Base-by-base conservation (phyloP, 2,888 invertebrate species). In the Sarcophaga rosellei region DNA sequence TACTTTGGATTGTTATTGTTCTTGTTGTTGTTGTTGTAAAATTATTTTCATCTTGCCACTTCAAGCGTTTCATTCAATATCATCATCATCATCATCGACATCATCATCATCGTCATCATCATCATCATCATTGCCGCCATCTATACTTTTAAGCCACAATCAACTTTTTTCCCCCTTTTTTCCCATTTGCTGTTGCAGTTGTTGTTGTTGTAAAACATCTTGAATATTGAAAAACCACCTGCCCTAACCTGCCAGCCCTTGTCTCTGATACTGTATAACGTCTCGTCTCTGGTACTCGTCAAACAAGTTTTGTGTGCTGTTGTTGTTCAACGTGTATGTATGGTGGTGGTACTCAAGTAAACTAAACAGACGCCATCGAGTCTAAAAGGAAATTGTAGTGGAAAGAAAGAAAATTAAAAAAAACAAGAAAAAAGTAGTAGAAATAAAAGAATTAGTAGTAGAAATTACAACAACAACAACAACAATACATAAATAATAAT, bases 281-380 rank as follows among this genome's bases (percentile, higher is more conserved):
- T 35, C 35, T 35, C 35, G 35, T 35, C 35, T 35, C 35, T 35
- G 10, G 2, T 10, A 10, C 35, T 35, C 35, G 35, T 35, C 25
- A 69, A 23, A 59, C n/a, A 72, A 10, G 45, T 62, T n/a, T 12
- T 57, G n/a, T 44, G 5, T n/a, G n/a, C n/a, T n/a, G n/a, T 44
- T 10, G 4, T 35, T 35, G 35, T 10, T 35, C 35, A 2, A 35
- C 10, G 35, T 2, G 35, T 35, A 35, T 35, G 35, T 35, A 35
- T 2, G 35, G 35, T 35, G 35, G 8, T 8, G 35, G 12, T 44
- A 66, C 35, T 68, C 62, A 45, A 81, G 20, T 62, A 76, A 78
- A 75, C 75, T 65, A 70, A 70, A 61, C 74, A 79, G 79, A 79
- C 82, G 65, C 61, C 25, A 65, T 76, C 79, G 79, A 72, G 79